phyloP scores from a whole-genome alignment of 92 coral and sea anemone genomes.

The Palythoa caribaeorum region DNA sequence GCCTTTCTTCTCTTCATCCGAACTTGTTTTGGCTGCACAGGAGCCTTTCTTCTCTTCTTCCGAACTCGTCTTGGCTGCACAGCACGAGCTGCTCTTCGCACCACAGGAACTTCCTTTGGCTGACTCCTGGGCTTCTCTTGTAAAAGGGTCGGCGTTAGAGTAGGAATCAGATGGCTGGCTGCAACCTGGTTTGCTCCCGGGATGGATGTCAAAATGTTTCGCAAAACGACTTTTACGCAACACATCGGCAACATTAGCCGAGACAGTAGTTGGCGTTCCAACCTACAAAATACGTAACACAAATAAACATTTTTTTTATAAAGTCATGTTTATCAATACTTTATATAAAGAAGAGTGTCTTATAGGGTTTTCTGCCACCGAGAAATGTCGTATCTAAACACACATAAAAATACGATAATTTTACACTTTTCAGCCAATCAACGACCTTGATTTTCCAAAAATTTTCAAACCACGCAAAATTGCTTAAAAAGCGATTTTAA shows the following conservation, averaged over 20 bases:
- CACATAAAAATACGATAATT: too few relatives aligned
- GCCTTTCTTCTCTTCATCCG: conserved; percentile 5
- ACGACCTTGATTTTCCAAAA: too few relatives aligned
- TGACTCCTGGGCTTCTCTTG: not conserved
- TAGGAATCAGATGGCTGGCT: conserved; percentile 56
- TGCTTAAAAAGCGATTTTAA: too few relatives aligned
- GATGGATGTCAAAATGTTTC: conserved; percentile 67
- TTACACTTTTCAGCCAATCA: too few relatives aligned
- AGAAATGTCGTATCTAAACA: too few relatives aligned
- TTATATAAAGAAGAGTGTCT: too few relatives aligned
- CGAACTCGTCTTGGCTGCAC: conserved; percentile 5
- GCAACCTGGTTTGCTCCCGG: conserved; percentile 47
- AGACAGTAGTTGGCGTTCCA: conserved; percentile 56
- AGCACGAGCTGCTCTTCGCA: not conserved
- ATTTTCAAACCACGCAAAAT: too few relatives aligned
- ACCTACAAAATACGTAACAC: conserved; percentile 45
- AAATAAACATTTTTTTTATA: too few relatives aligned
- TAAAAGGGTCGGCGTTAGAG: conserved; percentile 74
- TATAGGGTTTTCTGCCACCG: too few relatives aligned
- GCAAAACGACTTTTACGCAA: conserved; percentile 68
- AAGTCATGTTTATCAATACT: too few relatives aligned
- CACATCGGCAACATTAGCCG: conserved; percentile 73
- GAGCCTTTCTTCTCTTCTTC: not conserved
- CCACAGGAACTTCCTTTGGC: conserved; percentile 1
- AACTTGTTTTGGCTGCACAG: not conserved